These are phyloP conservation scores for Chamaetylas fuelleborni DNA, from an alignment of 2,113 vertebrate genomes.

Conservation along the genomic window DNA sequence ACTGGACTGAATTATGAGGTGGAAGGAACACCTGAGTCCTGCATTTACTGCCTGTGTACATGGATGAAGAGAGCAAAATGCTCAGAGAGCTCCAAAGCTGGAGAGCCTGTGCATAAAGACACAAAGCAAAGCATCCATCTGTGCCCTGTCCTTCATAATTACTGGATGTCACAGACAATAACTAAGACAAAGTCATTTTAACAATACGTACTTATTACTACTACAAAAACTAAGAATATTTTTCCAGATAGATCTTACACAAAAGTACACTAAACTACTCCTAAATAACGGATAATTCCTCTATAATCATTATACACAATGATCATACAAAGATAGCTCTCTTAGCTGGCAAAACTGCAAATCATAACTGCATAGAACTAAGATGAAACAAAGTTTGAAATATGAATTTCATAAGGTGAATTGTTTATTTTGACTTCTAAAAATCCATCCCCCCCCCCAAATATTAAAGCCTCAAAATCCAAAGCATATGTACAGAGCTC, in stretches of 20 bases:
- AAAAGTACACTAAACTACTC: background rate
- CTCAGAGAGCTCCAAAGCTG: background rate
- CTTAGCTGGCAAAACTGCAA: background rate
- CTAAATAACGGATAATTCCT: background rate
- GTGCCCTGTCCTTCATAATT: background rate
- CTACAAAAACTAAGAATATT: background rate
- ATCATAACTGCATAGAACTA: background rate
- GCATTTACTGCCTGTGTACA: background rate
- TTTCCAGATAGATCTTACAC: background rate
- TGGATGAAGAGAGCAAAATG: background rate
- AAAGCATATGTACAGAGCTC: background rate
- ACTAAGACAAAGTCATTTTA: background rate
- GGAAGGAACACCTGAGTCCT: background rate
- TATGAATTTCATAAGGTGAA: background rate
- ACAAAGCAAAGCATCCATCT: background rate
- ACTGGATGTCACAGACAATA: background rate
- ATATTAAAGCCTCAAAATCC: conserved; percentile 21
- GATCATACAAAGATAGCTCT: background rate
- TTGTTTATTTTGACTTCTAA: background rate
- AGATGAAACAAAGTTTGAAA: background rate
- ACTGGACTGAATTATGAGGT: background rate
- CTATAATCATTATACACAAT: background rate
- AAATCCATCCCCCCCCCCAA: background rate
- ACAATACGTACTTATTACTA: background rate
- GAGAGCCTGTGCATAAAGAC: background rate